These are phyloP conservation scores for Anomalospiza imberbis DNA, from an alignment of 2,797 vertebrate genomes.

Conservation along the genomic window DNA sequence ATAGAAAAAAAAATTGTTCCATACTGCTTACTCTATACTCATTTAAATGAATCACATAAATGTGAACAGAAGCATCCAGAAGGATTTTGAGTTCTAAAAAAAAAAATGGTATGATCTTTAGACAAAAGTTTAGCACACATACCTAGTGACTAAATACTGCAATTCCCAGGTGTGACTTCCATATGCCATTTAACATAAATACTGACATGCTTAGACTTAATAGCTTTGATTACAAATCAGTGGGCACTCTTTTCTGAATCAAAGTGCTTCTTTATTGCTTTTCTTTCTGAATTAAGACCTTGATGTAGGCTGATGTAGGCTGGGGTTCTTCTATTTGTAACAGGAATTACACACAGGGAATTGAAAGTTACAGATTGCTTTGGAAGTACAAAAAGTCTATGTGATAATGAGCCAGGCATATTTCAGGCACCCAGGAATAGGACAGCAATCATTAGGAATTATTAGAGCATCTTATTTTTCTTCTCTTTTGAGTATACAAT, in stretches of 20 bases:
- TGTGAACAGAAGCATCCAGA: not conserved
- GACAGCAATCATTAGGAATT: not conserved
- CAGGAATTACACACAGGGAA: not conserved
- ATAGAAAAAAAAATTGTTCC: not conserved
- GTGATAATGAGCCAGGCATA: not conserved
- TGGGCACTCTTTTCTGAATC: not conserved
- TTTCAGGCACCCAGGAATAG: not conserved
- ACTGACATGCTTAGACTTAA: not conserved
- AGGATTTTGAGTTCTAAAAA: not conserved
- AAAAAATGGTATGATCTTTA: not conserved
- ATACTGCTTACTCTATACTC: not conserved
- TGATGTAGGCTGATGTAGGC: not conserved
- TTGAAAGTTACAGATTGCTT: not conserved
- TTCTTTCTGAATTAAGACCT: not conserved
- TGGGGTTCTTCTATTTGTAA: not conserved
- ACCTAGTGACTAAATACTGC: not conserved
- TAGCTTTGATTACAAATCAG: not conserved
- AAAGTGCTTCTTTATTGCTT: not conserved
- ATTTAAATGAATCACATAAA: not conserved
- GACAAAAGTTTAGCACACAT: not conserved
- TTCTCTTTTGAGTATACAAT: not conserved
- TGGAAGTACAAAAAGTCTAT: not conserved
- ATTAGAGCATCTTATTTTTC: not conserved
- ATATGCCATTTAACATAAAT: not conserved
- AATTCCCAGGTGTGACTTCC: not conserved